Percentiles rank a stretch among this genome's conserved stretches.
These are phyloP conservation scores for Penelope pileata DNA, from an alignment of 2,113 vertebrate species.

Conservation along the genomic window DNA sequence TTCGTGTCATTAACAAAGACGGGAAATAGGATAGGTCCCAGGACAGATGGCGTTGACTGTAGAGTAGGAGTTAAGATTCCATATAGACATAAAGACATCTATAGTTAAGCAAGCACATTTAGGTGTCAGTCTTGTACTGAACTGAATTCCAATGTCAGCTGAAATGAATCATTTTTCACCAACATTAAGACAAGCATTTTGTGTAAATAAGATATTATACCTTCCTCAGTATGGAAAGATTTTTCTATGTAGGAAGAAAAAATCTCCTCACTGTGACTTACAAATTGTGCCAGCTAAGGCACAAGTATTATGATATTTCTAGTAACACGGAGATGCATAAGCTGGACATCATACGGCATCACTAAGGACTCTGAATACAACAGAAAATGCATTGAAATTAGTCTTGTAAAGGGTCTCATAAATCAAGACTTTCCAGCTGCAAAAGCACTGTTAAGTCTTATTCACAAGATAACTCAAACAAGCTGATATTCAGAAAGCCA, in stretches of 20 bases:
- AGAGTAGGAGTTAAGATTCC: neutral
- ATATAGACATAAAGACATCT: neutral
- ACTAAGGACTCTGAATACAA: constrained; percentile 7
- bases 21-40: neutral
- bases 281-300: constrained; percentile 19
- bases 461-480: neutral
- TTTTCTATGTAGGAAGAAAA: neutral
- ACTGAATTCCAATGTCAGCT: fast-evolving
- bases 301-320: constrained; percentile 30
- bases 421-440: constrained; percentile 30
- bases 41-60: neutral
- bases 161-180: neutral
- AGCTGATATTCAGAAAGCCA: neutral
- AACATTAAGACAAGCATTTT: neutral
- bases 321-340: constrained; percentile 12
- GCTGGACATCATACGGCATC: constrained; percentile 19
- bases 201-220: neutral
- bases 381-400: constrained; percentile 63
- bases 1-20: neutral
- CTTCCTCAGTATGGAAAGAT: neutral
- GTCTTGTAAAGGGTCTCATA: constrained; percentile 58
- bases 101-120: neutral
- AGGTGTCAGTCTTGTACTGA: neutral
- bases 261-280: neutral
- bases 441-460: constrained; percentile 27